A percentile compares a stretch with the other conserved stretches of the same genome.
phyloP scores from a whole-genome alignment of 1,140 invertebrate genomes.

The Sinella curviseta region DNA sequence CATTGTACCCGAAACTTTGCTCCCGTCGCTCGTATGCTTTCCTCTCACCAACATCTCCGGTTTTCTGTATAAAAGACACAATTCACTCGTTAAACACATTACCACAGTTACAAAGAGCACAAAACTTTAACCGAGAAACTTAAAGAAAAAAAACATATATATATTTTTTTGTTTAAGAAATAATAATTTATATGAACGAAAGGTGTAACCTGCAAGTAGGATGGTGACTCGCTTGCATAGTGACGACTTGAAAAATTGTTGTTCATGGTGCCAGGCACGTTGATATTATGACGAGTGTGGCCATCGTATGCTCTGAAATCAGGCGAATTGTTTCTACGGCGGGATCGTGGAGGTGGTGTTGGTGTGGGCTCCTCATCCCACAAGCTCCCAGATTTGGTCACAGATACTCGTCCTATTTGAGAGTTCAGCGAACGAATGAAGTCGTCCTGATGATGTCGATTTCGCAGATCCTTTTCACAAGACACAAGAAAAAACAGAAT shows the following conservation, averaged over 20 bases:
- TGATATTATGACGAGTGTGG: slow-evolving; percentile 50
- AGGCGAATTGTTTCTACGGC: slow-evolving; percentile 52
- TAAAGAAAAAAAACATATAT: too few relatives aligned
- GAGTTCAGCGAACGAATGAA: slow-evolving; percentile 49
- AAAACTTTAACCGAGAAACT: background rate
- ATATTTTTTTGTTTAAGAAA: too few relatives aligned
- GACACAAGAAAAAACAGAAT: background rate
- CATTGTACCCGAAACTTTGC: slow-evolving; percentile 48
- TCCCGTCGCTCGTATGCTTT: slow-evolving; percentile 48
- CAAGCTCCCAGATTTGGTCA: slow-evolving; percentile 48
- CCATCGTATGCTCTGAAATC: slow-evolving; percentile 53
- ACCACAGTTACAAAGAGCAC: too few relatives aligned
- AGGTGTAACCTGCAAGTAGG: slow-evolving; percentile 49
- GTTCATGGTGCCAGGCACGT: slow-evolving; percentile 40
- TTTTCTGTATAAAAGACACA: slow-evolving; percentile 38
- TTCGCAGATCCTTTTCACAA: slow-evolving; percentile 42
- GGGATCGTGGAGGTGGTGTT: slow-evolving; percentile 45
- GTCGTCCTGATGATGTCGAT: slow-evolving; percentile 44
- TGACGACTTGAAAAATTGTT: slow-evolving; percentile 37
- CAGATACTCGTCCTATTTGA: slow-evolving; percentile 41
- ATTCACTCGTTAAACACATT: background rate
- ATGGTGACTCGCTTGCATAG: slow-evolving; percentile 52
- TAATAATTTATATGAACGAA: background rate
- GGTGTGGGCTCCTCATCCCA: slow-evolving; percentile 47
- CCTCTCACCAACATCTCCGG: slow-evolving; percentile 43